Conservation (phyloP, 2,797 vertebrate genomes). For the Sebastes vulpes region DNA sequence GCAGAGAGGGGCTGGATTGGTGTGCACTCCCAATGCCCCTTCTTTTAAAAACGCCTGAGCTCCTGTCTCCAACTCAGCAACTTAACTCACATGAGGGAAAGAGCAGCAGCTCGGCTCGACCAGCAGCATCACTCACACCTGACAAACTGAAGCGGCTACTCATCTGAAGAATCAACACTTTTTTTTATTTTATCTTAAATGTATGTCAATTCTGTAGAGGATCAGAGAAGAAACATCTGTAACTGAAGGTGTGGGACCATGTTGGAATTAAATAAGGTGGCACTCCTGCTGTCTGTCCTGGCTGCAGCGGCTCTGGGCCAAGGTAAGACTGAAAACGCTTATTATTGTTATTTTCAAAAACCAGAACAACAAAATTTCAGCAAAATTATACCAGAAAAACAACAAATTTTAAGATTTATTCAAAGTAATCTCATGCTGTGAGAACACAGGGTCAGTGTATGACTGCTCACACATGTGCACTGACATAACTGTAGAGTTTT, state of each 20-base stretch:
- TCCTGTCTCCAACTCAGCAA: conserved; percentile 72
- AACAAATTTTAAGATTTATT: background rate
- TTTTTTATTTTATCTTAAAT: background rate
- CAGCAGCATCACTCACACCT: conserved; percentile 68
- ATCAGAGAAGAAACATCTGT: conserved; percentile 2
- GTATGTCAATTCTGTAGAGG: conserved; percentile 23
- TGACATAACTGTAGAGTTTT: conserved; percentile 32
- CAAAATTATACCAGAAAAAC: background rate
- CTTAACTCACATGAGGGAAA: conserved; percentile 61
- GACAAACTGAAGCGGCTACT: conserved; percentile 12
- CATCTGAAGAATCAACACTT: background rate
- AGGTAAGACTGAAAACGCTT: conserved; percentile 72
- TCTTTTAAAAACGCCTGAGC: conserved; percentile 85
- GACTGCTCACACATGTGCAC: conserved; percentile 24
- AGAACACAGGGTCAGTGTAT: background rate
- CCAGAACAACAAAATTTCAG: background rate
- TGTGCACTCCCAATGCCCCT: conserved; percentile 74
- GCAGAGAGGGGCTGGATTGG: conserved; percentile 86
- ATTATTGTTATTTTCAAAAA: background rate
- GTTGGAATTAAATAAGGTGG: conserved; percentile 81
- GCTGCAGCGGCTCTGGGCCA: conserved; percentile 74
- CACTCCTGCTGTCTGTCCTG: conserved; percentile 76
- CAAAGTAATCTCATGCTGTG: background rate
- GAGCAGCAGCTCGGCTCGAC: conserved; percentile 41
- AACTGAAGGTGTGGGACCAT: conserved; percentile 68